phyloP scores from a whole-genome alignment of 1,140 invertebrate genomes.

The Bacillus rossius region DNA sequence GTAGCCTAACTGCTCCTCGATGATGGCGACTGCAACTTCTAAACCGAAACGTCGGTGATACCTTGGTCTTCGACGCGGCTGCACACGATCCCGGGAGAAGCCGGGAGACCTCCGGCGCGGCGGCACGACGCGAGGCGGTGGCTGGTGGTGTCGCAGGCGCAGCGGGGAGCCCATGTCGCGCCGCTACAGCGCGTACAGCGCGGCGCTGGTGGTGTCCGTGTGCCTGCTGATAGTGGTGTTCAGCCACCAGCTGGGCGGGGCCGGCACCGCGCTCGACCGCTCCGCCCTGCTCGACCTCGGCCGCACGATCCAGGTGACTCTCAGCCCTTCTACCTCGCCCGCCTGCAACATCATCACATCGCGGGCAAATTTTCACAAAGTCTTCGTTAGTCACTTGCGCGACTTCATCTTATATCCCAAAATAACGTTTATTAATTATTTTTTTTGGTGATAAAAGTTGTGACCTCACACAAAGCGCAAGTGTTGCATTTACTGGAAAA shows the following conservation, averaged over 20 bases:
- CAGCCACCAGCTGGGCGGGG: slow-evolving; percentile 17
- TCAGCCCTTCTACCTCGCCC: neutral
- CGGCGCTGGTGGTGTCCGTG: slow-evolving; percentile 12
- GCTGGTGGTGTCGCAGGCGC: neutral
- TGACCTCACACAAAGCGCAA: neutral
- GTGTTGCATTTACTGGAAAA: neutral
- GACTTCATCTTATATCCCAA: too few relatives aligned
- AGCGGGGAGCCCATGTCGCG: neutral
- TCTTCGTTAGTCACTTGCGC: neutral
- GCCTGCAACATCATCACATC: neutral
- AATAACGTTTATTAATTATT: too few relatives aligned
- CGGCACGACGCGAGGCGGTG: too few relatives aligned
- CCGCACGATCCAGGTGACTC: slow-evolving; percentile 17
- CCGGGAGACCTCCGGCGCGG: too few relatives aligned
- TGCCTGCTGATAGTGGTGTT: slow-evolving; percentile 18
- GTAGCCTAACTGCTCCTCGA: too few relatives aligned
- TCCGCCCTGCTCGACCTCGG: slow-evolving; percentile 17
- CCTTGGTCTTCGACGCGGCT: too few relatives aligned
- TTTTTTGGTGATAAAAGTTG: too few relatives aligned
- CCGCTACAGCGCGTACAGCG: slow-evolving; percentile 5
- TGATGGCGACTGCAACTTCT: too few relatives aligned
- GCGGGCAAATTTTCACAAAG: neutral
- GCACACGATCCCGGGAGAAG: too few relatives aligned
- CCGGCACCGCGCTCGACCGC: slow-evolving; percentile 7
- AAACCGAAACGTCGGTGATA: too few relatives aligned